A percentile compares a stretch with the other conserved stretches of the same genome.
Conservation (phyloP, 2,797 vertebrate species). For the Gymnothorax javanicus region DNA sequence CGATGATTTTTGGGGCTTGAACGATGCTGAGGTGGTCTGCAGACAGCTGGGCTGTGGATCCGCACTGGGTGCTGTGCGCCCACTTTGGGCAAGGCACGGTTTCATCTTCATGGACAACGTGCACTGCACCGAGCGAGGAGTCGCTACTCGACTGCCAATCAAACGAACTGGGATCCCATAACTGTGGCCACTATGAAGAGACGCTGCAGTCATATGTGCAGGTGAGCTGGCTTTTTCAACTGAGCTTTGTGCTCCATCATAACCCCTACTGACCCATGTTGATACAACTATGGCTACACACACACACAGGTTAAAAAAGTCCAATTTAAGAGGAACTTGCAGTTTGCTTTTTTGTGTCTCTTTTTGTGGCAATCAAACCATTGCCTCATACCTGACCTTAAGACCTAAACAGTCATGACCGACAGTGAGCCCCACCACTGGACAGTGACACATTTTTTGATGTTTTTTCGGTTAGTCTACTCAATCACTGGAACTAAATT, state of each 20-base stretch:
- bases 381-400: not conserved
- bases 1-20: not conserved
- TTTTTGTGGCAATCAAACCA: not conserved
- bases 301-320: not conserved
- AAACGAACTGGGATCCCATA: not conserved
- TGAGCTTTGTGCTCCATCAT: not conserved
- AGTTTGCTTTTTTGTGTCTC: not conserved
- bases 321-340: not conserved
- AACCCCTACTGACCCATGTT: not conserved
- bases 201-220: not conserved
- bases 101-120: slow-evolving; percentile 8
- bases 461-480: not conserved
- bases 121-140: not conserved
- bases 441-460: not conserved
- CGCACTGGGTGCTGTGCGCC: not conserved
- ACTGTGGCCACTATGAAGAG: not conserved
- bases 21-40: slow-evolving; percentile 4
- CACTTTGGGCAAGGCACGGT: not conserved
- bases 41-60: slow-evolving; percentile 14
- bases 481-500: too few species aligned
- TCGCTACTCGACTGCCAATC: slow-evolving; percentile 1
- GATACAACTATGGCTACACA: not conserved
- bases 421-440: not conserved
- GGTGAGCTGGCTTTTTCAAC: not conserved
- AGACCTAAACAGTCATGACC: slow-evolving; percentile 12